Base-by-base conservation (phyloP, 2,797 vertebrate species). In the Tragopan temminckii region DNA sequence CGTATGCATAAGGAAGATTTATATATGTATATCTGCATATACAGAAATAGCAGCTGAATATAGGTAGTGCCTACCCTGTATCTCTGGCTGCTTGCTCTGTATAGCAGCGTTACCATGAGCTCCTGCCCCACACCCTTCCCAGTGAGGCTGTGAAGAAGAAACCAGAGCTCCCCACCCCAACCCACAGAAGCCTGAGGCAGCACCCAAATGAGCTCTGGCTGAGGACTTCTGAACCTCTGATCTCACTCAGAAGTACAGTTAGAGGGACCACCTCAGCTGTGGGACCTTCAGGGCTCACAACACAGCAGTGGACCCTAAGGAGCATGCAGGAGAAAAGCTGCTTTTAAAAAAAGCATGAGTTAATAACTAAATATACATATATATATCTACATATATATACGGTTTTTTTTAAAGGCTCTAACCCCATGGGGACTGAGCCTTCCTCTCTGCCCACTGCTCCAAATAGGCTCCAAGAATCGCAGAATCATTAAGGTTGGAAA, bases 361-460 rank as follows among this genome's bases (percentile, higher is more conserved):
- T 52, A 52, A 29, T 52, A 27, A 52, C 5, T 52, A 29, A 24
- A 48, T 48, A 48, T 13, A 23, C 12, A 46, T 12, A 12, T 13
- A 11, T 23, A 13, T 48, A 20, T 46, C 6, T 16, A 45, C 9
- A 43, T 20, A 10, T 45, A 20, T 45, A 45, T 45, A 17, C 18
- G 20, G 5, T 7, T 46, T 23, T 24, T 46, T 48, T 48, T 48
- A 24, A 33, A 19, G 6, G 18, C 2, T 5, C 66, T 20, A 50
- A 38, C 31, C 35, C 43, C 7, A 5, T 2, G 1, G 13, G 29
- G 25, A 78, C 63, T 15, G 6, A 0, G 0, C 16, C 75, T 13
- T n/a, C 17, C 52, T 33, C 35, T 20, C 15, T 0, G 1, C 38
- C 2, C 0, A 0, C 31, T 14, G 17, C 29, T 55, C 16, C 50